Percentiles rank a stretch among this genome's conserved stretches.
These are phyloP conservation scores for Heterochromis multidens DNA, from an alignment of 2,113 vertebrate species.

Conservation along the genomic window DNA sequence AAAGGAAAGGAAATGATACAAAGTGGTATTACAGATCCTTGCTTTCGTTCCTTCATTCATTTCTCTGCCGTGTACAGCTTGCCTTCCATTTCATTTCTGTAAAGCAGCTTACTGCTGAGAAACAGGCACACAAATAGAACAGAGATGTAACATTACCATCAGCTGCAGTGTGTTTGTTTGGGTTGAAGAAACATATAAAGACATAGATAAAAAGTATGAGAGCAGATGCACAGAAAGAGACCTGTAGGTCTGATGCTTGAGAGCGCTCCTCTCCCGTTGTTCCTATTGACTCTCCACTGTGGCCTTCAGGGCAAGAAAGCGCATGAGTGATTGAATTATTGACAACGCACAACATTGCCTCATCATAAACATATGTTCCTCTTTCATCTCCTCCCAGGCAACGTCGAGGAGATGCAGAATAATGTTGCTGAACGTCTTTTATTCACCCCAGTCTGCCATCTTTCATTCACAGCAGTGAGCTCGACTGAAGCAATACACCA, in stretches of 20 bases:
- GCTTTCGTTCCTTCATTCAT: not conserved
- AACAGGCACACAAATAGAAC: not conserved
- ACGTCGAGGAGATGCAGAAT: not conserved
- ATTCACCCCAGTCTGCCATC: not conserved
- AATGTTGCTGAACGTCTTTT: not conserved
- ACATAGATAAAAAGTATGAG: not conserved
- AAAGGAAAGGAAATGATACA: not conserved
- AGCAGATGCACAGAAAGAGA: not conserved
- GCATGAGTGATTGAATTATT: slow-evolving; percentile 60
- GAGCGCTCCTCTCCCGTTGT: slow-evolving; percentile 12
- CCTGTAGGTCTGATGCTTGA: not conserved
- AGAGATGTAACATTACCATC: not conserved
- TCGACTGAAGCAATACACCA: not conserved
- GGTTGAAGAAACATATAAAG: not conserved
- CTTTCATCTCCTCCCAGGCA: slow-evolving; percentile 24
- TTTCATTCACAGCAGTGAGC: not conserved
- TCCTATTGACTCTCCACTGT: slow-evolving; percentile 34
- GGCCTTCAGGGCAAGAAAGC: slow-evolving; percentile 36
- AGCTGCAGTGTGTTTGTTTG: not conserved
- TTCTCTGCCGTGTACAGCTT: not conserved
- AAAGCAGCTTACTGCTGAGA: slow-evolving; percentile 41
- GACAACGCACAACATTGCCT: slow-evolving; percentile 30
- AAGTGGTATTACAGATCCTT: not conserved
- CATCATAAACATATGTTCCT: slow-evolving; percentile 49
- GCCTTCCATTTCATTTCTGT: slow-evolving; percentile 14